phyloP scores from a whole-genome alignment of 2,113 vertebrate species.

The Ivindomyrus marchei region DNA sequence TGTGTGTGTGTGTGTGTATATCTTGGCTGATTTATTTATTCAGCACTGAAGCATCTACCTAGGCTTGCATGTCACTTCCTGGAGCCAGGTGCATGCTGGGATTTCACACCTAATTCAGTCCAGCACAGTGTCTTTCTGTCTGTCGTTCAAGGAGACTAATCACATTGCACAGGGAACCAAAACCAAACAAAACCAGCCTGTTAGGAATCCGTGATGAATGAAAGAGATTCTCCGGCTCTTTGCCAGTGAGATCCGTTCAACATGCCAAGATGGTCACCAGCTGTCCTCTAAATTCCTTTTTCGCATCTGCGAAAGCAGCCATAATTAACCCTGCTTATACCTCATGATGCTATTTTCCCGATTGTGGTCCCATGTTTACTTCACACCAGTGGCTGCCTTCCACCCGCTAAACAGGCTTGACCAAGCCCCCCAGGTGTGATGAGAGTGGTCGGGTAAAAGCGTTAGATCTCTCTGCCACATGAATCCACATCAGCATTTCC shows the following conservation, averaged over 20 bases:
- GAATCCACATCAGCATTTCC: background rate
- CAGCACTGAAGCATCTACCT: background rate
- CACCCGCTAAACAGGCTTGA: background rate
- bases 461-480: background rate
- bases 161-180: background rate
- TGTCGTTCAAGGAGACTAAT: background rate
- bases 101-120: background rate
- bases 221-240: background rate
- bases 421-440: background rate
- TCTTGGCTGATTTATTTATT: background rate
- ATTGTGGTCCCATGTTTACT: background rate
- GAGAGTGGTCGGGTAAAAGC: background rate
- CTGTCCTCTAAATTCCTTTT: background rate
- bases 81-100: background rate
- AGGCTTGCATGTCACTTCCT: background rate
- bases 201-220: background rate
- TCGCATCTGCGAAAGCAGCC: background rate
- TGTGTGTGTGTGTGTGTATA: background rate
- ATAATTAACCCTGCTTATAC: background rate
- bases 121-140: background rate
- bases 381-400: background rate
- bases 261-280: slow-evolving; percentile 11
- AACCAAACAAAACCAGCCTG: background rate
- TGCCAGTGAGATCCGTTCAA: background rate
- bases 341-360: background rate